Percentiles rank a stretch among this genome's conserved stretches.
Evolutionary conservation across 2,797 vertebrate genomes (phyloP).

Genomic region (Pseudochirops cupreus): DNA sequence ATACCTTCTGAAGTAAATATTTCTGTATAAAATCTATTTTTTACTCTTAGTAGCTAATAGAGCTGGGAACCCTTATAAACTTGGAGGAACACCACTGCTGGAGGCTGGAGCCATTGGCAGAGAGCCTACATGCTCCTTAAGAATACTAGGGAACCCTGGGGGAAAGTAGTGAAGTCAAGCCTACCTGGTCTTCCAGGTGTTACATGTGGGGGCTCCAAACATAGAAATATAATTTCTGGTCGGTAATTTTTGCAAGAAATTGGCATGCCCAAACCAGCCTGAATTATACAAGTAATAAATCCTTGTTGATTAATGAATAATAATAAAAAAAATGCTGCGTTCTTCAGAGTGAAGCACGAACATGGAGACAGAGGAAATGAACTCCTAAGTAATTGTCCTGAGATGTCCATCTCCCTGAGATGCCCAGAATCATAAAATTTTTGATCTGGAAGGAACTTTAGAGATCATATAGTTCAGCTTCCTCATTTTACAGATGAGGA

Average conservation of each 20-base stretch:
- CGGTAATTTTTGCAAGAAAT: background rate
- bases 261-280: background rate
- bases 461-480: background rate
- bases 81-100: background rate
- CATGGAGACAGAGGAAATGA: background rate
- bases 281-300: background rate
- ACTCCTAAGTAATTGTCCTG: background rate
- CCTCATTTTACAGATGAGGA: background rate
- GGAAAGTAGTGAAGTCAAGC: background rate
- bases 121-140: background rate
- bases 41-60: background rate
- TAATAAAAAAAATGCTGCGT: background rate
- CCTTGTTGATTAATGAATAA: background rate
- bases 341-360: background rate
- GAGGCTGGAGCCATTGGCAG: background rate
- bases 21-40: background rate
- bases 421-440: background rate
- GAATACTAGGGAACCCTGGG: background rate
- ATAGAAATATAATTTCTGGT: background rate
- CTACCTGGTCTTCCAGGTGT: background rate
- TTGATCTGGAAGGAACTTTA: background rate
- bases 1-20: background rate
- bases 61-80: background rate
- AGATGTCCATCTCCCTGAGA: background rate
- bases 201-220: background rate